Percentiles rank a stretch among this genome's conserved stretches.
These are phyloP conservation scores for Henricia sp. DNA, from an alignment of 53 echinoderm and acorn worm species.

Conservation along the genomic window DNA sequence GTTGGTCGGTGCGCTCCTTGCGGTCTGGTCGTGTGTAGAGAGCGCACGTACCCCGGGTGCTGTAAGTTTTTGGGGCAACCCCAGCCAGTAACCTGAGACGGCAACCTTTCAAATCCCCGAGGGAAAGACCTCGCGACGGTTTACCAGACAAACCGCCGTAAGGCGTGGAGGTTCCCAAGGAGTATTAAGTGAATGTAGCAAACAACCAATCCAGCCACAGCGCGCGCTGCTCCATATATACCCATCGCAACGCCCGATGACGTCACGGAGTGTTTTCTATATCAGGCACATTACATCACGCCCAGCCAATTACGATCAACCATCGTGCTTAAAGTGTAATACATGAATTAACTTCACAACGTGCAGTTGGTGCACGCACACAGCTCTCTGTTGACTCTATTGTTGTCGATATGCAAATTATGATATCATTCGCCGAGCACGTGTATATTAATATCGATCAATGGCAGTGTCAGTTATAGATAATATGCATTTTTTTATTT, in stretches of 20 bases:
- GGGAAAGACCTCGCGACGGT: conserved; percentile 56
- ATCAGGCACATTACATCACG: conserved; percentile 55
- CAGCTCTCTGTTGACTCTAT: no score
- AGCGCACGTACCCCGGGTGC: conserved; percentile 7
- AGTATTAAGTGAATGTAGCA: conserved; percentile 11
- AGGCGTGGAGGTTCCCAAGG: conserved; percentile 60
- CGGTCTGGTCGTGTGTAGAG: conserved; percentile 52
- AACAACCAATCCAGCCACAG: neutral
- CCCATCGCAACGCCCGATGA: conserved; percentile 28
- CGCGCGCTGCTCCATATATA: conserved; percentile 26
- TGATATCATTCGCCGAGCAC: conserved; percentile 20
- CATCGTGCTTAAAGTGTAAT: neutral
- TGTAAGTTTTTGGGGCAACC: conserved; percentile 33
- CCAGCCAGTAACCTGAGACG: conserved; percentile 49
- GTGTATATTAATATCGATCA: conserved; percentile 5
- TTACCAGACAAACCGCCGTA: conserved; percentile 60
- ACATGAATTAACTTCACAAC: neutral
- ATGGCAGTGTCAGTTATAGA: neutral
- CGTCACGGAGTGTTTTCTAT: conserved; percentile 40
- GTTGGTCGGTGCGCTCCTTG: conserved; percentile 33
- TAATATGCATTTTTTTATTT: neutral
- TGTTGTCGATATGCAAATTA: conserved; percentile 3
- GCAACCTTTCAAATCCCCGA: conserved; percentile 46
- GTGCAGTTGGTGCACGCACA: conserved; percentile 10
- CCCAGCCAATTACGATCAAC: conserved; percentile 44